Percentiles rank a stretch among this genome's conserved stretches.
phyloP scores from a whole-genome alignment of 2,113 vertebrate species.

The western clawed frog (Xenopus tropicalis) region UCB_Xtro_10.0 CM004448.2:92191001-92191500 shows the following conservation, averaged over 20 bases:
- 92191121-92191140: too few species aligned
- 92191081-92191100: too few species aligned
- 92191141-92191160: too few species aligned
- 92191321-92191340: constrained; percentile 68
- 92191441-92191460: background rate
- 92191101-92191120: too few species aligned
- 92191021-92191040: too few species aligned
- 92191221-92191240: constrained; percentile 47
- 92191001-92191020: too few species aligned
- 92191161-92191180: too few species aligned
- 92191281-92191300: constrained; percentile 60
- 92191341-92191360: constrained; percentile 72
- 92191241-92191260: constrained; percentile 53
- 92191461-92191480: too few species aligned
- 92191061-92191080: too few species aligned
- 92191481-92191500: too few species aligned
- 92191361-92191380: constrained; percentile 62
- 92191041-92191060: too few species aligned
- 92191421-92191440: background rate
- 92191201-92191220: constrained; percentile 48
- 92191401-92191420: constrained; percentile 48
- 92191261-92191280: constrained; percentile 77
- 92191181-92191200: too few species aligned
- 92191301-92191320: constrained; percentile 48
- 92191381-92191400: constrained; percentile 64